phyloP scores from a whole-genome alignment of 2,113 vertebrate species.

The Pagrus major region DNA sequence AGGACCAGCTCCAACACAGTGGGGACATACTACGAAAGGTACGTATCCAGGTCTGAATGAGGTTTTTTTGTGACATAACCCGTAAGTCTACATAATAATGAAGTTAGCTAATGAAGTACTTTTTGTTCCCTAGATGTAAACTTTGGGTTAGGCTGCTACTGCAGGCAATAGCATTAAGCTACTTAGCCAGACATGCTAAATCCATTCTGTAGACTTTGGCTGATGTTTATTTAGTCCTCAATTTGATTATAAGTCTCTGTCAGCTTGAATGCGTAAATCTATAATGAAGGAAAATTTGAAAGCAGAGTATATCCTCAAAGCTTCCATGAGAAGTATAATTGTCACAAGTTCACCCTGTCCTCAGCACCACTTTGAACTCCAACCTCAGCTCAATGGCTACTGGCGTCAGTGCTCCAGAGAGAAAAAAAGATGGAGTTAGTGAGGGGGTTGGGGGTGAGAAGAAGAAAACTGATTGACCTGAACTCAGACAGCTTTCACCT shows the following conservation, averaged over 20 bases:
- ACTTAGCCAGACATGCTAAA: background rate
- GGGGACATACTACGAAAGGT: background rate
- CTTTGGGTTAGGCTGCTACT: background rate
- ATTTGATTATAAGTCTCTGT: background rate
- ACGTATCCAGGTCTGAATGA: background rate
- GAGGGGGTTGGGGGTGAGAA: slow-evolving; percentile 32
- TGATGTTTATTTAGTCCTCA: too few species aligned
- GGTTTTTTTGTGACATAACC: background rate
- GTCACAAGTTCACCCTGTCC: slow-evolving; percentile 24
- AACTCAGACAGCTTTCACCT: slow-evolving; percentile 49
- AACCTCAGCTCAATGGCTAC: slow-evolving; percentile 29
- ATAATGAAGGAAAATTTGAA: background rate
- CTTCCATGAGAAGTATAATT: slow-evolving; percentile 24
- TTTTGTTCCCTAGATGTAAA: background rate
- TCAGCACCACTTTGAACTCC: slow-evolving; percentile 41
- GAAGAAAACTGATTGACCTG: slow-evolving; percentile 58
- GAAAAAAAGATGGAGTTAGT: slow-evolving; percentile 21
- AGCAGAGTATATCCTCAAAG: background rate
- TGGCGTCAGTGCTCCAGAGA: slow-evolving; percentile 12
- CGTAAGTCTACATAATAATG: background rate
- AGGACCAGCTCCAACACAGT: background rate
- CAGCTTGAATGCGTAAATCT: background rate
- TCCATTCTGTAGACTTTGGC: background rate
- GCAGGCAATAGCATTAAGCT: background rate
- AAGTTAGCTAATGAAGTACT: slow-evolving; percentile 1